Conservation (phyloP, 2,888 invertebrate species). For the Drosophila affinis region DNA sequence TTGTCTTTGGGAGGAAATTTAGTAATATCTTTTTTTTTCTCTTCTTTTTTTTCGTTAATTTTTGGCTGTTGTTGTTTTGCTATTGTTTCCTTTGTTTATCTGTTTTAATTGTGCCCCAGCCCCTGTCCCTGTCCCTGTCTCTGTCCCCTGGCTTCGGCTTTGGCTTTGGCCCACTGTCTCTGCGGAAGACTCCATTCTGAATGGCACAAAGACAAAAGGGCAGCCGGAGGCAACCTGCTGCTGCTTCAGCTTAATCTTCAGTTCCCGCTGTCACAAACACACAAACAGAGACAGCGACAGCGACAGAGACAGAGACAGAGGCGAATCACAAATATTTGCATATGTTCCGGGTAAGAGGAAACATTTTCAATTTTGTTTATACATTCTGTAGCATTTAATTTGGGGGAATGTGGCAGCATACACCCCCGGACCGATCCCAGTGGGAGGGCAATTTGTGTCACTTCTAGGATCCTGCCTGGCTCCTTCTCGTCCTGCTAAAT, state of each 20-base stretch:
- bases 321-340: slow-evolving; percentile 25
- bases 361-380: slow-evolving; percentile 44
- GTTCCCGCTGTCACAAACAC: slow-evolving; percentile 24
- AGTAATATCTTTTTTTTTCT: slow-evolving; percentile 58
- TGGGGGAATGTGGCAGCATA: slow-evolving; percentile 8
- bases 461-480: no score
- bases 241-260: slow-evolving; percentile 16
- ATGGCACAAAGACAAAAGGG: slow-evolving; percentile 36
- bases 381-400: slow-evolving; percentile 62
- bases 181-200: not conserved
- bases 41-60: slow-evolving; percentile 46
- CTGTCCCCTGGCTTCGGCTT: not conserved
- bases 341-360: slow-evolving; percentile 7
- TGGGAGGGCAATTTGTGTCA: not conserved
- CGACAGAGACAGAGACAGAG: not conserved
- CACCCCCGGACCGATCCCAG: no score
- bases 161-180: not conserved
- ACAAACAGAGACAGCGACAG: not conserved
- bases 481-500: slow-evolving; percentile 2
- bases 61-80: slow-evolving; percentile 61
- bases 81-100: slow-evolving; percentile 74
- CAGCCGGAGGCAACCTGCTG: slow-evolving; percentile 42
- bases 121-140: not conserved
- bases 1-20: slow-evolving; percentile 58
- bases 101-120: slow-evolving; percentile 66